Conservation (phyloP, 1,140 invertebrate genomes). For the Melanaphis sacchari region DNA sequence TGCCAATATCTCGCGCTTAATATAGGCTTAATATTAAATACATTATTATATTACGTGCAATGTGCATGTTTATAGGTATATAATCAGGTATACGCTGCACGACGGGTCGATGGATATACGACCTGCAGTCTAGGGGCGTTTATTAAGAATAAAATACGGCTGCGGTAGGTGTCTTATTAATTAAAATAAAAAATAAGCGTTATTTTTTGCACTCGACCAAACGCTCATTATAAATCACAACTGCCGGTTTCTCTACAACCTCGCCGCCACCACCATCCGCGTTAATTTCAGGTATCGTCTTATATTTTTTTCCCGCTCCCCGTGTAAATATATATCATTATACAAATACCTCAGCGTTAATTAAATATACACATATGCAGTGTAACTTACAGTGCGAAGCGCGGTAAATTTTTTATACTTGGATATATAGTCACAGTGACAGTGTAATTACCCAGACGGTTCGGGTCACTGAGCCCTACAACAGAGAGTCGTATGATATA, state of each 20-base stretch:
- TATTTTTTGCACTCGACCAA: slow-evolving; percentile 47
- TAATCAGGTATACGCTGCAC: background rate
- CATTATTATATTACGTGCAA: background rate
- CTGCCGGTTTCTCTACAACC: background rate
- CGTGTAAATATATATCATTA: background rate
- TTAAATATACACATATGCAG: slow-evolving; percentile 6
- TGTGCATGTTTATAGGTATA: background rate
- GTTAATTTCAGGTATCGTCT: background rate
- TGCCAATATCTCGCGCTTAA: background rate
- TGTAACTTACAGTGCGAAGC: background rate
- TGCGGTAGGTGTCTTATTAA: slow-evolving; percentile 49
- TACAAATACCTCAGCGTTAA: slow-evolving; percentile 15
- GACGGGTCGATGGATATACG: background rate
- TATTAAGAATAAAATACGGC: slow-evolving; percentile 26
- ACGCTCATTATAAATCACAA: slow-evolving; percentile 49
- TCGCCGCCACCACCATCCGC: background rate
- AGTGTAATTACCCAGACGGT: background rate
- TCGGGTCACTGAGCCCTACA: slow-evolving; percentile 34
- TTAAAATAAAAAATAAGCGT: slow-evolving; percentile 50
- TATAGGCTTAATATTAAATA: background rate
- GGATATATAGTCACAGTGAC: background rate
- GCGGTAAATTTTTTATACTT: background rate
- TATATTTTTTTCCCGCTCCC: background rate
- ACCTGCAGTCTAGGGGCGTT: slow-evolving; percentile 40
- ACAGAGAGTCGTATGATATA: background rate